A percentile compares a stretch with the other conserved stretches of the same genome.
Conservation (phyloP, 2,888 invertebrate species). For the Eupithecia subumbrata region DNA sequence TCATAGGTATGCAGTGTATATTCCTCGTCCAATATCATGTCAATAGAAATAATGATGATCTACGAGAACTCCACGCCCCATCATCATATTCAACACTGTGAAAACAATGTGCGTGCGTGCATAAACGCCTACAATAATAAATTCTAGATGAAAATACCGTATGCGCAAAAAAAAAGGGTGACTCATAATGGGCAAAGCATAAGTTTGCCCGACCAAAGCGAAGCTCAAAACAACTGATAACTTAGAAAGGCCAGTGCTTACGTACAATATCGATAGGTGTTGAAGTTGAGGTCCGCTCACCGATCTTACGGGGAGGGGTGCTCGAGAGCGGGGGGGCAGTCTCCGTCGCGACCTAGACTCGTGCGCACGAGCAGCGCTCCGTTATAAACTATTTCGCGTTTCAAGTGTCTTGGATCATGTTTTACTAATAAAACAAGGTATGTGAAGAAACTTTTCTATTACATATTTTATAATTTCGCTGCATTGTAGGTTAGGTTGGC, state of each 20-base stretch:
- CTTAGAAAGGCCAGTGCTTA: background rate
- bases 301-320: conserved; percentile 11
- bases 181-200: background rate
- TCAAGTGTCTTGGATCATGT: conserved; percentile 36
- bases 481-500: background rate
- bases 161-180: background rate
- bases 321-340: conserved; percentile 31
- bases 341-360: conserved; percentile 24
- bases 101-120: background rate
- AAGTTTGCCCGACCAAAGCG: background rate
- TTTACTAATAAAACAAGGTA: conserved; percentile 35
- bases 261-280: background rate
- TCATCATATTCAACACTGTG: background rate
- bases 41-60: too few relatives aligned
- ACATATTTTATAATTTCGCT: background rate
- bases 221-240: background rate
- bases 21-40: too few relatives aligned
- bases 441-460: conserved; percentile 5
- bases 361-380: conserved; percentile 39
- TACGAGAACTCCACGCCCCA: too few relatives aligned
- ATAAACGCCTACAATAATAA: background rate
- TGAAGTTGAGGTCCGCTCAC: conserved; percentile 20
- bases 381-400: conserved; percentile 38
- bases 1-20: too few relatives aligned
- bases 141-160: background rate